These are phyloP conservation scores for Teleiodes luculella DNA, from an alignment of 2,888 invertebrate species.

Conservation along the genomic window DNA sequence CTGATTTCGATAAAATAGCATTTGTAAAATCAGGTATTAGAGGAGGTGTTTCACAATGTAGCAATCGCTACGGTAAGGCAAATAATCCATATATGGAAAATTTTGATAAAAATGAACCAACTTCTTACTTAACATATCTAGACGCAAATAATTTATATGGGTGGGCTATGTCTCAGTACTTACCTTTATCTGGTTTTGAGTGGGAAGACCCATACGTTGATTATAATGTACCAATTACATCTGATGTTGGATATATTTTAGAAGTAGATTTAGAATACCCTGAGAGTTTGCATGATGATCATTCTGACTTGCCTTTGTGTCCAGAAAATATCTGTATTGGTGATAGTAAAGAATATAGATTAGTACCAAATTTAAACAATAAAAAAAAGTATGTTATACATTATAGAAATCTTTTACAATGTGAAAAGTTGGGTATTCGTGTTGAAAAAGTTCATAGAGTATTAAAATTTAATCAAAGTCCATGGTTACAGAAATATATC, in stretches of 20 bases:
- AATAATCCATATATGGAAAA: slow-evolving; percentile 35
- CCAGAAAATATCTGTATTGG: slow-evolving; percentile 21
- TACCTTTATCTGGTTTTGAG: slow-evolving; percentile 35
- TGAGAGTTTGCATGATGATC: slow-evolving; percentile 28
- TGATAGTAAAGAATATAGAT: slow-evolving; percentile 10
- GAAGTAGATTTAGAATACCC: slow-evolving; percentile 39
- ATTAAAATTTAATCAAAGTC: slow-evolving; percentile 40
- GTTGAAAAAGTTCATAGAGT: slow-evolving; percentile 25
- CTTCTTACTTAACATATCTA: slow-evolving; percentile 34
- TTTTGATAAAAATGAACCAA: slow-evolving; percentile 25
- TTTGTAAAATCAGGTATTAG: slow-evolving; percentile 25
- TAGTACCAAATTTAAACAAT: slow-evolving; percentile 26
- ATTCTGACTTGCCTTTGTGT: slow-evolving; percentile 31
- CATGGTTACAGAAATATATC: slow-evolving; percentile 46
- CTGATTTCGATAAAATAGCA: slow-evolving; percentile 22
- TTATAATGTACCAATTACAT: slow-evolving; percentile 19
- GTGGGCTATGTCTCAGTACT: slow-evolving; percentile 36
- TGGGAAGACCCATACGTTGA: slow-evolving; percentile 28
- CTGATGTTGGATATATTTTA: slow-evolving; percentile 24
- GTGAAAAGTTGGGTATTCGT: slow-evolving; percentile 24
- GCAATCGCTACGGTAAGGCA: slow-evolving; percentile 33
- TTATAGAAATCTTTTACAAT: slow-evolving; percentile 31
- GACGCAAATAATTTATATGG: slow-evolving; percentile 46
- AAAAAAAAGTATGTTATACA: slow-evolving; percentile 28
- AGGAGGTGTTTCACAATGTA: slow-evolving; percentile 27